Evolutionary conservation across 2,113 vertebrate species (phyloP), one percentile per base, ranked within the genome.

Genomic region (Dicentrarchus labrax): DNA sequence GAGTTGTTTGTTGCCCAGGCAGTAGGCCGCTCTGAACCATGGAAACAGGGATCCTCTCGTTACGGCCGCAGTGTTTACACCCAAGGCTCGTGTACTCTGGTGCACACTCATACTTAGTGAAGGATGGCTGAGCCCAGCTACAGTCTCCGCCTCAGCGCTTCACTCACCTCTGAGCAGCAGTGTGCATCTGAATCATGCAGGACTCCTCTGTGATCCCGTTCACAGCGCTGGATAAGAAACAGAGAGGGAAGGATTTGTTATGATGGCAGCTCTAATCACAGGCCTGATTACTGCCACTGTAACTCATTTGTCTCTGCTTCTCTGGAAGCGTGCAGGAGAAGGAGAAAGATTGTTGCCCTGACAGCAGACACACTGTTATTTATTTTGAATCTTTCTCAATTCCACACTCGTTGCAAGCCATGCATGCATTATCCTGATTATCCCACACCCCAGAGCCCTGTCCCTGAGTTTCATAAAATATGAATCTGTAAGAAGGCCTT

Each of bases 341-440:
- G 38, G 50, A 53, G 47, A 57, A 9, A 43, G 17, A 43, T 57
- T 36, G 81, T 84, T 76, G 19, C 64, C 39, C 41, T 74, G 84
- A 87, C 70, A 79, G 74, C 60, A 74, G 77, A 77, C 60, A 21
- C 59, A 16, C 3, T 66, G 22, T 51, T 60, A 15, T 65, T 80
- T 68, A 38, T 76, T 67, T 75, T 62, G 11, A 62, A 30, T 45
- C 54, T 17, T 21, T 8, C 13, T 72, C 43, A 21, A 4, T 30
- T 30, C 17, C 48, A 47, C 43, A 41, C 45, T 60, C 13, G n/a
- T 66, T 41, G 47, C 53, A 45, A 69, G 66, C 70, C 83, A 60
- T 73, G 84, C 87, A 82, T 91, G 65, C 73, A 78, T 84, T 75
- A 85, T 16, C 22, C 61, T 80, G 72, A 89, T 87, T 86, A 84